phyloP scores from a whole-genome alignment of 2,888 invertebrate species.

The Rhimphoctona megacephalus region DNA sequence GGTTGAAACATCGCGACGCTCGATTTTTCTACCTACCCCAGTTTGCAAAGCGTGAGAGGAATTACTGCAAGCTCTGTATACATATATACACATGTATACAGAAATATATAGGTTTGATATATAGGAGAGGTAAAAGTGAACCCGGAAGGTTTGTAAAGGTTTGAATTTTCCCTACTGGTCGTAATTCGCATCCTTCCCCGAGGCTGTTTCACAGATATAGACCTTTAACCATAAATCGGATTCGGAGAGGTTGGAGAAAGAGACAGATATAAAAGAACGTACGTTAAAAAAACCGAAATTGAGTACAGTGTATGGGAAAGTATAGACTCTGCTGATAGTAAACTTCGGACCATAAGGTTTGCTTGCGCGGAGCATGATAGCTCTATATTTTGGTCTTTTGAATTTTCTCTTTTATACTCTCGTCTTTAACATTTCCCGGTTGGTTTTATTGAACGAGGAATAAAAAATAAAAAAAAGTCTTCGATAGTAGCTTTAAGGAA shows the following conservation, averaged over 20 bases:
- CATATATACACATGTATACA: not conserved
- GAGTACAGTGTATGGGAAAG: slow-evolving; percentile 36
- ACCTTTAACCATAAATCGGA: slow-evolving; percentile 63
- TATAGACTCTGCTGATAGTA: slow-evolving; percentile 7
- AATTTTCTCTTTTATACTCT: slow-evolving; percentile 1
- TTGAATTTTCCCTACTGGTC: slow-evolving; percentile 59
- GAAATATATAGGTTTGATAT: slow-evolving; percentile 1
- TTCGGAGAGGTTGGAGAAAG: slow-evolving; percentile 49
- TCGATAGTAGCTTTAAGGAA: slow-evolving; percentile 35
- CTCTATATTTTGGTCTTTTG: not conserved
- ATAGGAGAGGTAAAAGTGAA: slow-evolving; percentile 40
- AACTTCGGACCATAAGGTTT: not conserved
- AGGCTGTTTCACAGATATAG: slow-evolving; percentile 50
- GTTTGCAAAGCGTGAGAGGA: slow-evolving; percentile 34
- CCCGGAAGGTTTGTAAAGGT: slow-evolving; percentile 64
- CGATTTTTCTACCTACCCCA: slow-evolving; percentile 56
- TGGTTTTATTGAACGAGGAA: slow-evolving; percentile 53
- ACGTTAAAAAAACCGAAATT: slow-evolving; percentile 52
- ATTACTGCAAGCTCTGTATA: slow-evolving; percentile 34
- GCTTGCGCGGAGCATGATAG: not conserved
- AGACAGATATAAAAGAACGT: slow-evolving; percentile 33
- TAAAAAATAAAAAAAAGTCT: slow-evolving; percentile 57
- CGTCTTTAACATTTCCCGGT: not conserved
- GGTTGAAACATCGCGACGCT: slow-evolving; percentile 61
- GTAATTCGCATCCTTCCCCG: slow-evolving; percentile 62